Conservation (phyloP, 1,140 invertebrate species). For the Zaprionus camerounensis region DNA sequence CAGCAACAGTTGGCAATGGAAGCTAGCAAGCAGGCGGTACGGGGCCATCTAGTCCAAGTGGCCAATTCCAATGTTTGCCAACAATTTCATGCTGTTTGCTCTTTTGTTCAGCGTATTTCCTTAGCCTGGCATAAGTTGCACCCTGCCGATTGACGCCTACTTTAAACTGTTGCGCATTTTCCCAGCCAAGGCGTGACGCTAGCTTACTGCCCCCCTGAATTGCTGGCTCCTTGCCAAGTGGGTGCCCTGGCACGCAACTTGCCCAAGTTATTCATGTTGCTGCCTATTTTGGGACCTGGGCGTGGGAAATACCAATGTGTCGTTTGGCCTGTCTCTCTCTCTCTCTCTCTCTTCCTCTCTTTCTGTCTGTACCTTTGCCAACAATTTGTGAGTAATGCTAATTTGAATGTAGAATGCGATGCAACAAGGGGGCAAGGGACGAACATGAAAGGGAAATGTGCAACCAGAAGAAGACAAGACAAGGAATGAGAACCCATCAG, state of each 20-base stretch:
- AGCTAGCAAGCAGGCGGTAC: not conserved
- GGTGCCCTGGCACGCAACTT: conserved; percentile 46
- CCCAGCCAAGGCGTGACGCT: conserved; percentile 62
- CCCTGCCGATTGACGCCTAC: conserved; percentile 52
- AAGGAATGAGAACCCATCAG: conserved; percentile 8
- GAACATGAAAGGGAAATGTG: conserved; percentile 54
- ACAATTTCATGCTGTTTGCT: conserved; percentile 18
- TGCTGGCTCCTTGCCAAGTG: conserved; percentile 55
- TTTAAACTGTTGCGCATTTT: conserved; percentile 77
- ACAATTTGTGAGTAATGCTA: conserved; percentile 54
- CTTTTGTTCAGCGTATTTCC: conserved; percentile 17
- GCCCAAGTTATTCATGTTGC: conserved; percentile 27
- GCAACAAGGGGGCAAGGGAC: conserved; percentile 13
- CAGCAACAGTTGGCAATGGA: conserved; percentile 61
- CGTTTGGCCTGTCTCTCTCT: not conserved
- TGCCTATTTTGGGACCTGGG: conserved; percentile 31
- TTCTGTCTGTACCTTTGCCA: not conserved
- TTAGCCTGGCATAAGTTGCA: conserved; percentile 45
- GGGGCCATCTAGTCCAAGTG: not conserved
- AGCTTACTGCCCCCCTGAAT: not conserved
- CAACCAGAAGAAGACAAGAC: conserved; percentile 4
- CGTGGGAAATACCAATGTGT: conserved; percentile 71
- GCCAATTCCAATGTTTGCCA: conserved; percentile 20
- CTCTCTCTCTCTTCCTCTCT: not conserved
- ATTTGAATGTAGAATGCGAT: conserved; percentile 39